phyloP scores from a whole-genome alignment of 1,140 invertebrate species.

The Drosophila eugracilis region DNA sequence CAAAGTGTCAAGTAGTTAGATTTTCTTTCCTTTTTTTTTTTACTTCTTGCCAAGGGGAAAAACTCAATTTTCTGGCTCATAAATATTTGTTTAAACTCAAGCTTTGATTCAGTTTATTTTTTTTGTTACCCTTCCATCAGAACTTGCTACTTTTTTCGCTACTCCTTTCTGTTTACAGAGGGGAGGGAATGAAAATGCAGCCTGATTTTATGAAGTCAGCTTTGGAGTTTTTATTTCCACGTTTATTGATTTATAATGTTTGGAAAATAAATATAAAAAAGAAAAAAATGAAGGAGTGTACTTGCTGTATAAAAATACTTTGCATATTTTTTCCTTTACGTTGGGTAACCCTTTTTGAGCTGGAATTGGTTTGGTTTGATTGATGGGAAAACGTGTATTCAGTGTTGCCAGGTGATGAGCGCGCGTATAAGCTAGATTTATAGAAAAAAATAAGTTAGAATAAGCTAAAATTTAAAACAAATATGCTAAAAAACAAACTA shows the following conservation, averaged over 20 bases:
- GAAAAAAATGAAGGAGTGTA: too few relatives aligned
- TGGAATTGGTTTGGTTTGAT: constrained; percentile 73
- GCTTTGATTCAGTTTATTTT: constrained; percentile 75
- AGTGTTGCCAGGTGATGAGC: too few relatives aligned
- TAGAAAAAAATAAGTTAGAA: too few relatives aligned
- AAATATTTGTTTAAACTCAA: constrained; percentile 76
- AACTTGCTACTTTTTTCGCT: constrained; percentile 34
- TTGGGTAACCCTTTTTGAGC: constrained; percentile 39
- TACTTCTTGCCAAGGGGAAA: too few relatives aligned
- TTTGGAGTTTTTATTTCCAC: constrained; percentile 23
- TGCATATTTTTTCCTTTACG: constrained; percentile 59
- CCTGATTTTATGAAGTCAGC: constrained; percentile 10
- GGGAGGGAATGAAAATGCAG: constrained; percentile 18
- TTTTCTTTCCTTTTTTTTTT: too few relatives aligned
- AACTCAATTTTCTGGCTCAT: constrained; percentile 80
- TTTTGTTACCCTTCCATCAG: constrained; percentile 26
- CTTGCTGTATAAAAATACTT: constrained; percentile 55
- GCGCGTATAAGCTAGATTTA: too few relatives aligned
- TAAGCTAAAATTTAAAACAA: too few relatives aligned
- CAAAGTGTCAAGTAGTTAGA: constrained; percentile 71
- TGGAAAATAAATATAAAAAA: constrained; percentile 73
- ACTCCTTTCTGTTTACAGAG: constrained; percentile 13
- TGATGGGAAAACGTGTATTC: too few relatives aligned
- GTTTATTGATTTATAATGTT: constrained; percentile 81
- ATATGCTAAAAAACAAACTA: too few relatives aligned